Evolutionary conservation across 2,888 invertebrate species (phyloP), one percentile per base, ranked within the genome.

Genomic region (Philonicus albiceps): DNA sequence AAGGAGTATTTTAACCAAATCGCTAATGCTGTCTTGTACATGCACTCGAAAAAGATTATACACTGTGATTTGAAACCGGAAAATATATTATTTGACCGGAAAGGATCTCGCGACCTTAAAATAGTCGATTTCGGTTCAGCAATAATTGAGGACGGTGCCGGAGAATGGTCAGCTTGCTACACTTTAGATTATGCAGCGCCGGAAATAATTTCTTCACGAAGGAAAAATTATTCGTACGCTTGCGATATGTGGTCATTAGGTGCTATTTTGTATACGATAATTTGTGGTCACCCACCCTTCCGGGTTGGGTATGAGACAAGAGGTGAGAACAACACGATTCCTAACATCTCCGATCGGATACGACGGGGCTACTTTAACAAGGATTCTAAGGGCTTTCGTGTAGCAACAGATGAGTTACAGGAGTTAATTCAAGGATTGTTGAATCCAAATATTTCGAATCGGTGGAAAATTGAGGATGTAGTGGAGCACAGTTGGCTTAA

Each of bases 101-200:
- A 16, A 93, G 94, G 89, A 22, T 88, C 88, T 75, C 86, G 88
- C 72, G 80, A 87, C 5, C 94, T 99, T 27, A 98, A 98, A 91
- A 95, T 99, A 64, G 97, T 99, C 0, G 99, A 99, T 93, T 99
- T 99, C 92, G 99, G 99, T 11, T 98, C 98, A 93, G 98, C 99
- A 19, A 90, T 91, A 91, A 64, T 84, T 27, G 16, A 73, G 49
- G 93, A 97, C n/a, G 92, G 74, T 91, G 91, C 40, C 87, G 92
- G 1, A 89, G 88, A 37, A 76, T 85, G 6, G 89, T 89, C 78
- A 80, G 85, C 86, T 92, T 91, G 90, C 86, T 99, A 97, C 91
- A 98, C 99, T 86, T 93, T 90, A 8, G 91, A 92, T 90, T 99
- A 99, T 93, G 99, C 98, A 0, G 98, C 99, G 0, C 99, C 99